phyloP scores from a whole-genome alignment of 2,113 vertebrate species.

The Budorcas taxicolor region DNA sequence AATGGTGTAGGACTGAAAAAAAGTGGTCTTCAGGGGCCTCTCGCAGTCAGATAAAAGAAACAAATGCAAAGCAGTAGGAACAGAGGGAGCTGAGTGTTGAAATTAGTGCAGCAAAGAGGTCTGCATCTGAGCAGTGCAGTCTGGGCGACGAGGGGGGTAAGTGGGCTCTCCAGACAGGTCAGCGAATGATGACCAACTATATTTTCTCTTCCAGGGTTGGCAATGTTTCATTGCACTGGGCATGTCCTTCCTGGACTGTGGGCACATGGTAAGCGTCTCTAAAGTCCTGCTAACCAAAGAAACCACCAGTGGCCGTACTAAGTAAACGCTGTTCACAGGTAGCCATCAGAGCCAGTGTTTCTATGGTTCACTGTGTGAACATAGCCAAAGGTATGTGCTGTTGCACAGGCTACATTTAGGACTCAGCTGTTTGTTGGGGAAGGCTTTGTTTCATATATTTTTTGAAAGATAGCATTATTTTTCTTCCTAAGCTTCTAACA shows the following conservation, averaged over 20 bases:
- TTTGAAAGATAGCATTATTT: not conserved
- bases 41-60: not conserved
- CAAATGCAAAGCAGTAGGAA: not conserved
- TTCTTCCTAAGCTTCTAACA: conserved; percentile 36
- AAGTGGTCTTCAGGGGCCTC: not conserved
- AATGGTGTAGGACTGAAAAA: not conserved
- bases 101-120: not conserved
- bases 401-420: conserved; percentile 63
- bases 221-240: conserved; percentile 92
- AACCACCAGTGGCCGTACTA: conserved; percentile 27
- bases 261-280: conserved; percentile 88
- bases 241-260: conserved; percentile 85
- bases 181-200: not conserved
- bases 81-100: not conserved
- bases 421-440: not conserved
- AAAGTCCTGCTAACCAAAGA: conserved; percentile 82
- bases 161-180: not conserved
- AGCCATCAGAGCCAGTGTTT: conserved; percentile 79
- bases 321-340: conserved; percentile 59
- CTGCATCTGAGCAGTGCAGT: not conserved
- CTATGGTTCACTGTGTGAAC: conserved; percentile 80
- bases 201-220: conserved; percentile 84
- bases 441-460: not conserved
- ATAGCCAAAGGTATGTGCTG: conserved; percentile 68
- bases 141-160: not conserved